A percentile compares a stretch with the other conserved stretches of the same genome.
These are phyloP conservation scores for Myocastor coypus DNA, from an alignment of 2,113 vertebrate genomes.

Conservation along the genomic window DNA sequence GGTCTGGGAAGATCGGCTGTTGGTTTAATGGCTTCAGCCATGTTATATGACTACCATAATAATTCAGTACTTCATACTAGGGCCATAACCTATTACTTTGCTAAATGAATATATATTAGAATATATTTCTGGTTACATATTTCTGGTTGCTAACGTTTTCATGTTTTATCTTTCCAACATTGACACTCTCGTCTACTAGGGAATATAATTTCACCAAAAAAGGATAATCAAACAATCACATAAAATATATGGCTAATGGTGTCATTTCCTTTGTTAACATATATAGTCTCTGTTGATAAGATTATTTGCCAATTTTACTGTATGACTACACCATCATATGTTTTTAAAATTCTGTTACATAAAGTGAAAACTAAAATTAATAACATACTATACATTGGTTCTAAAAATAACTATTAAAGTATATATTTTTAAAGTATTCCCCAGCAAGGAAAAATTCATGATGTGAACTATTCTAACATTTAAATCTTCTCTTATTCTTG, in stretches of 20 bases:
- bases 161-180: background rate
- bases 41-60: too few relatives aligned
- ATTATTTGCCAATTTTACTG: slow-evolving; percentile 1
- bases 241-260: slow-evolving; percentile 18
- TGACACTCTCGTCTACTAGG: background rate
- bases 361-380: slow-evolving; percentile 31
- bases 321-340: background rate
- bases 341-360: background rate
- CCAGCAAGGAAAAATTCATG: slow-evolving; percentile 23
- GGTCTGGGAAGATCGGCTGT: too few relatives aligned
- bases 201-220: background rate
- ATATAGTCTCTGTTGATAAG: background rate
- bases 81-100: background rate
- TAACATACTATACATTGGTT: background rate
- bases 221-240: background rate
- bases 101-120: background rate
- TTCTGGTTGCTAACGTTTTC: background rate
- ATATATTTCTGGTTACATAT: background rate
- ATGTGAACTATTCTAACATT: slow-evolving; percentile 52
- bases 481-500: slow-evolving; percentile 30
- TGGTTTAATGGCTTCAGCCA: too few relatives aligned
- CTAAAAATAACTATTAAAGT: slow-evolving; percentile 63
- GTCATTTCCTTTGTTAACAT: slow-evolving; percentile 20
- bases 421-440: slow-evolving; percentile 32
- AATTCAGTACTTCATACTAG: too few relatives aligned